phyloP scores from a whole-genome alignment of 2,113 vertebrate species.

The Puntigrus tetrazona region DNA sequence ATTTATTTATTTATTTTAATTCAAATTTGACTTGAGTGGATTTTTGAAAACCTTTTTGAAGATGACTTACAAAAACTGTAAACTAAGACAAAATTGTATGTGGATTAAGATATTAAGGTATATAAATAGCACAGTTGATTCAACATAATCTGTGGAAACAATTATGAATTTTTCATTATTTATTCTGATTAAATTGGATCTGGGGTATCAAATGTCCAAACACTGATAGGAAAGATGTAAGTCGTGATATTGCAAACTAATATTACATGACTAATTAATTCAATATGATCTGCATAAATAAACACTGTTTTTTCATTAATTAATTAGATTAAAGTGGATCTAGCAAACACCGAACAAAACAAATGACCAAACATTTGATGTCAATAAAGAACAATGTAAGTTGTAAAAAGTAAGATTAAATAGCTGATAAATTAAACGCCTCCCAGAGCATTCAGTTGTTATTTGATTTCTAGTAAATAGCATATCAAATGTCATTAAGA shows the following conservation, averaged over 20 bases:
- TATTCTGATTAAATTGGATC: not conserved
- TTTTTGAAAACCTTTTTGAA: not conserved
- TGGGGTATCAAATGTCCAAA: not conserved
- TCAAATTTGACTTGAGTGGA: not conserved
- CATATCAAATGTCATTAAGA: not conserved
- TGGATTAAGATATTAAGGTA: not conserved
- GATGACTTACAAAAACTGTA: not conserved
- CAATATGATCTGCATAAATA: not conserved
- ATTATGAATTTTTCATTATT: not conserved
- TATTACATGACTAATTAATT: not conserved
- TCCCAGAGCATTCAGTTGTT: not conserved
- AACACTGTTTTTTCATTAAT: not conserved
- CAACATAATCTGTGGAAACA: not conserved
- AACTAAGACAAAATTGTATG: not conserved
- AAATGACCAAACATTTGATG: slow-evolving; percentile 5
- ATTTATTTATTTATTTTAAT: not conserved
- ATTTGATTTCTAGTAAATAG: not conserved
- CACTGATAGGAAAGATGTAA: not conserved
- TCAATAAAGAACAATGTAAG: not conserved
- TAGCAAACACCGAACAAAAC: not conserved
- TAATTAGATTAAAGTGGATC: not conserved
- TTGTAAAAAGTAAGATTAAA: not conserved
- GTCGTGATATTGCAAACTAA: not conserved
- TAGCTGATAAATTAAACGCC: not conserved
- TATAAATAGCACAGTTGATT: not conserved